Evolutionary conservation across 2,888 invertebrate genomes (phyloP).

Genomic region (Meteorus colon): DNA sequence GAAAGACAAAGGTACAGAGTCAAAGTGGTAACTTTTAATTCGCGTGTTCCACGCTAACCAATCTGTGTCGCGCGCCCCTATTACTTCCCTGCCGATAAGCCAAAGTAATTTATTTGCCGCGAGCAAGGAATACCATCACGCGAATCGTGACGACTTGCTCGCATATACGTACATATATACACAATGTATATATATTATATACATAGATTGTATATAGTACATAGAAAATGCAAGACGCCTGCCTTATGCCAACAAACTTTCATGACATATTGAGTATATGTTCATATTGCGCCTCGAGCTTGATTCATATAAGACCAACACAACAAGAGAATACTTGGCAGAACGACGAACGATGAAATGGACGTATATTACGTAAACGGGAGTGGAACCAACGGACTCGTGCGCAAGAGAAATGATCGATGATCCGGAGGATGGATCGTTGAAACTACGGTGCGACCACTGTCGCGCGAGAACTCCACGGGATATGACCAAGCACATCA

Average conservation of each 20-base stretch:
- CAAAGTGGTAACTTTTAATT: constrained; percentile 69
- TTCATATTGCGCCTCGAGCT: constrained; percentile 10
- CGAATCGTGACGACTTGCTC: constrained; percentile 57
- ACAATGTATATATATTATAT: neutral
- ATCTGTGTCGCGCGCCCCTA: constrained; percentile 72
- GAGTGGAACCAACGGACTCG: constrained; percentile 3
- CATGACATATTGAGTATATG: constrained; percentile 27
- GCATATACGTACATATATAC: constrained; percentile 4
- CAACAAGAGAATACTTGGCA: constrained; percentile 18
- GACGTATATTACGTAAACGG: constrained; percentile 8
- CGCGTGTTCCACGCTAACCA: constrained; percentile 71
- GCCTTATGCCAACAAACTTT: constrained; percentile 30
- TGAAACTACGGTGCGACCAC: constrained; percentile 26
- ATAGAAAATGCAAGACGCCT: constrained; percentile 19
- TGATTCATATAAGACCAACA: constrained; percentile 10
- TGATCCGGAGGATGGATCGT: constrained; percentile 61
- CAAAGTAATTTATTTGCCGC: constrained; percentile 72
- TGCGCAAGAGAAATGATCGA: constrained; percentile 57
- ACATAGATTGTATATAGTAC: neutral
- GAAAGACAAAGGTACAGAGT: constrained; percentile 46
- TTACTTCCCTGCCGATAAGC: constrained; percentile 69
- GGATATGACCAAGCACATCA: constrained; percentile 46
- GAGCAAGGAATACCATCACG: constrained; percentile 71
- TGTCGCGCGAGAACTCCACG: constrained; percentile 29
- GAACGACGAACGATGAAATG: constrained; percentile 13